These are phyloP conservation scores for Solea senegalensis DNA, from an alignment of 2,113 vertebrate genomes.

Conservation along the genomic window DNA sequence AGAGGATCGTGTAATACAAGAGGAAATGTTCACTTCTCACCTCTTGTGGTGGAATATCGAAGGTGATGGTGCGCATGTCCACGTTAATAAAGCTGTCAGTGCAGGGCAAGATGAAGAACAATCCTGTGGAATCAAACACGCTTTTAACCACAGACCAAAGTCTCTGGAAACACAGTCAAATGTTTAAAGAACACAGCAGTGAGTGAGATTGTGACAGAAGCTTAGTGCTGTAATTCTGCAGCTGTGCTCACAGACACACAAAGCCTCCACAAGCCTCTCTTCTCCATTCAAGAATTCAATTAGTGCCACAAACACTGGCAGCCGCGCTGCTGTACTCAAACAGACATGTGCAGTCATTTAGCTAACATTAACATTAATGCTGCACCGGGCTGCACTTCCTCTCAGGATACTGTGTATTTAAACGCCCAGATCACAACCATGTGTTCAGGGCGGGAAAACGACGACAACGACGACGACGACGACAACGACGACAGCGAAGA, in stretches of 20 bases:
- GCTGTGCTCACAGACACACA: slow-evolving; percentile 61
- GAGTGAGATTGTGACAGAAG: slow-evolving; percentile 51
- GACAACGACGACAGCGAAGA: background rate
- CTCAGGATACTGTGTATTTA: slow-evolving; percentile 52
- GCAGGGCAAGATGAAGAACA: slow-evolving; percentile 95
- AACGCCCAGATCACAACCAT: slow-evolving; percentile 37
- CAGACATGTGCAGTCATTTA: slow-evolving; percentile 67
- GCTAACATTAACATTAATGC: slow-evolving; percentile 66
- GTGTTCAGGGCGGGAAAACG: slow-evolving; percentile 20
- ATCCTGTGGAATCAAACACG: slow-evolving; percentile 81
- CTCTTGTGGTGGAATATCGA: slow-evolving; percentile 97
- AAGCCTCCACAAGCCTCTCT: slow-evolving; percentile 54
- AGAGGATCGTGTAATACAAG: background rate
- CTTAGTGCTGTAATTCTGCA: slow-evolving; percentile 60
- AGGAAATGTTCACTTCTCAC: slow-evolving; percentile 71
- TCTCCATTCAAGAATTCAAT: slow-evolving; percentile 51
- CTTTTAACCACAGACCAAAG: slow-evolving; percentile 50
- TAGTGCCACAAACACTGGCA: slow-evolving; percentile 48
- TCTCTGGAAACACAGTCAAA: slow-evolving; percentile 66
- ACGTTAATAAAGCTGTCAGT: slow-evolving; percentile 97
- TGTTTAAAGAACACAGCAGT: slow-evolving; percentile 17
- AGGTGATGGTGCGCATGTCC: slow-evolving; percentile 96
- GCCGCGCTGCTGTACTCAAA: slow-evolving; percentile 40
- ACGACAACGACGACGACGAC: background rate
- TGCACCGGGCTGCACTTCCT: slow-evolving; percentile 40